These are phyloP conservation scores for Drosophila melanogaster DNA, from an alignment of 1,140 invertebrate species.

Conservation along the genomic window DNA sequence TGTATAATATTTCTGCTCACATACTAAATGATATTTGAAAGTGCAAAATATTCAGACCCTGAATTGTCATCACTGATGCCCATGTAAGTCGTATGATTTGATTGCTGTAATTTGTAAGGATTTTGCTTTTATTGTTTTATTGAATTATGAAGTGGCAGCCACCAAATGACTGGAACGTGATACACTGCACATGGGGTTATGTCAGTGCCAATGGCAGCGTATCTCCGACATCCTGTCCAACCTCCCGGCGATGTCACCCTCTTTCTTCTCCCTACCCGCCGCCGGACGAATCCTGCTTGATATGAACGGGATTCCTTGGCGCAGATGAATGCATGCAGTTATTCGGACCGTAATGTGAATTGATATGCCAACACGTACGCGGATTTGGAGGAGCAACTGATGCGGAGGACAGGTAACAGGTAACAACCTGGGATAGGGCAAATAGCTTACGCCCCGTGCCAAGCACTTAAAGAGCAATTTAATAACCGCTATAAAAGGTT, in stretches of 20 bases:
- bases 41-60: neutral
- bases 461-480: conserved; percentile 42
- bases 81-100: conserved; percentile 57
- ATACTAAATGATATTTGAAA: neutral
- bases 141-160: conserved; percentile 82
- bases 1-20: no score
- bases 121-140: conserved; percentile 83
- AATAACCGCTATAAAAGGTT: conserved; percentile 43
- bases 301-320: conserved; percentile 53
- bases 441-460: conserved; percentile 20
- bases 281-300: conserved; percentile 24
- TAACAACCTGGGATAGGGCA: conserved; percentile 21
- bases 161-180: conserved; percentile 74
- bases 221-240: conserved; percentile 15
- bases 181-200: conserved; percentile 47
- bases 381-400: conserved; percentile 9
- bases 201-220: conserved; percentile 24
- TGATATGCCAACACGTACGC: conserved; percentile 59
- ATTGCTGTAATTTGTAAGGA: conserved; percentile 83
- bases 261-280: neutral
- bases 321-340: conserved; percentile 59
- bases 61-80: conserved; percentile 7
- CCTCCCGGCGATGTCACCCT: conserved; percentile 17
- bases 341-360: conserved; percentile 50
- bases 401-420: conserved; percentile 36